Conservation (phyloP, 2,797 vertebrate genomes). For the Spinus pinus region DNA sequence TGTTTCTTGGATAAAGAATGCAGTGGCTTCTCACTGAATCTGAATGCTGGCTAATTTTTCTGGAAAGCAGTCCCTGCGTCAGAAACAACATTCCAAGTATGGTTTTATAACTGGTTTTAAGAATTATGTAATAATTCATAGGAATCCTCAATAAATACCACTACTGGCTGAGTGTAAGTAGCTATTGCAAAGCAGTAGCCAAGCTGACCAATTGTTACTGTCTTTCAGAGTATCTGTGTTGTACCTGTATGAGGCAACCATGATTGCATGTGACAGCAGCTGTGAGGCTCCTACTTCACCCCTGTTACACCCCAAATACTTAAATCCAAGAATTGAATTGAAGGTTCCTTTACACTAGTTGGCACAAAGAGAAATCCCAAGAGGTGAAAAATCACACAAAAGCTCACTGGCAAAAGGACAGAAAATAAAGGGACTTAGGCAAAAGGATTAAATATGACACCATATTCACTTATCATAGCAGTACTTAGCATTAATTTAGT, state of each 20-base stretch:
- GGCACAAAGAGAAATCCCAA: not conserved
- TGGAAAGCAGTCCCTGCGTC: not conserved
- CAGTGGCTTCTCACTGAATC: not conserved
- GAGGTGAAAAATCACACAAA: not conserved
- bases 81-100: not conserved
- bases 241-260: not conserved
- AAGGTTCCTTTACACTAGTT: not conserved
- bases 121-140: not conserved
- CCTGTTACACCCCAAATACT: not conserved
- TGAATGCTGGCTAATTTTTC: not conserved
- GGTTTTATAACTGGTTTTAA: not conserved
- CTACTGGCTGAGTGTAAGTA: not conserved
- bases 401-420: not conserved
- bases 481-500: not conserved
- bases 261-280: not conserved
- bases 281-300: not conserved
- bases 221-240: not conserved
- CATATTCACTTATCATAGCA: not conserved
- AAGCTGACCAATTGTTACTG: not conserved
- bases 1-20: slow-evolving; percentile 34
- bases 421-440: not conserved
- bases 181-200: not conserved
- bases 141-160: slow-evolving; percentile 34
- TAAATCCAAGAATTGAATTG: not conserved
- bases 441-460: not conserved